Evolutionary conservation across 2,888 invertebrate species (phyloP).

Genomic region (Drosophila buzzatii): DNA sequence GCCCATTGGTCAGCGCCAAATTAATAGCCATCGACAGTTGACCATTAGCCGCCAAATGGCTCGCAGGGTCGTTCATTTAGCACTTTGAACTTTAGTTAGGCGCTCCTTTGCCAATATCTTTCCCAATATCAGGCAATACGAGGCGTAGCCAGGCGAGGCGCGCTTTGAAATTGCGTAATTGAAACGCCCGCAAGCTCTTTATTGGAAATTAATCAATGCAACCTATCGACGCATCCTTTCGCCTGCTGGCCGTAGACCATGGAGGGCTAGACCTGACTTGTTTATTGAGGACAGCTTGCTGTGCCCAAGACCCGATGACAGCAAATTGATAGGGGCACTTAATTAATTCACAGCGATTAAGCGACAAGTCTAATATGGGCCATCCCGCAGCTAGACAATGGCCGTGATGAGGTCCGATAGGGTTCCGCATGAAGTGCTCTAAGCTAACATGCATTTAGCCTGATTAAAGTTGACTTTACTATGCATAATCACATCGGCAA

Average conservation of each 20-base stretch:
- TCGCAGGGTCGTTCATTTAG: slow-evolving; percentile 1
- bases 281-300: slow-evolving; percentile 36
- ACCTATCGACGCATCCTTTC: slow-evolving; percentile 37
- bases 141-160: slow-evolving; percentile 2
- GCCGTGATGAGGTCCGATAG: slow-evolving; percentile 25
- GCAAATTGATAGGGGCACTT: slow-evolving; percentile 67
- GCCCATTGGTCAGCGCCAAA: not conserved
- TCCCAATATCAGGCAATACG: not conserved
- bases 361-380: slow-evolving; percentile 20
- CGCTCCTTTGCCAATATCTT: slow-evolving; percentile 14
- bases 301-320: slow-evolving; percentile 55
- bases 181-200: slow-evolving; percentile 43
- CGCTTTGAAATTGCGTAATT: slow-evolving; percentile 55
- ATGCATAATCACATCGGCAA: not conserved
- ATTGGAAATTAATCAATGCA: slow-evolving; percentile 67
- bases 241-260: slow-evolving; percentile 17
- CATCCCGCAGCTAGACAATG: slow-evolving; percentile 38
- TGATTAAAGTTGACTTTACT: not conserved
- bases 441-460: slow-evolving; percentile 3
- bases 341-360: slow-evolving; percentile 57
- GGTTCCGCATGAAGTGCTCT: slow-evolving; percentile 34
- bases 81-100: slow-evolving; percentile 34
- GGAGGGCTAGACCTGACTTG: slow-evolving; percentile 11
- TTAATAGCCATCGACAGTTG: slow-evolving; percentile 11
- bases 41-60: slow-evolving; percentile 13